These are phyloP conservation scores for Cryptops parisi DNA, from an alignment of 2,888 invertebrate genomes.

Conservation along the genomic window DNA sequence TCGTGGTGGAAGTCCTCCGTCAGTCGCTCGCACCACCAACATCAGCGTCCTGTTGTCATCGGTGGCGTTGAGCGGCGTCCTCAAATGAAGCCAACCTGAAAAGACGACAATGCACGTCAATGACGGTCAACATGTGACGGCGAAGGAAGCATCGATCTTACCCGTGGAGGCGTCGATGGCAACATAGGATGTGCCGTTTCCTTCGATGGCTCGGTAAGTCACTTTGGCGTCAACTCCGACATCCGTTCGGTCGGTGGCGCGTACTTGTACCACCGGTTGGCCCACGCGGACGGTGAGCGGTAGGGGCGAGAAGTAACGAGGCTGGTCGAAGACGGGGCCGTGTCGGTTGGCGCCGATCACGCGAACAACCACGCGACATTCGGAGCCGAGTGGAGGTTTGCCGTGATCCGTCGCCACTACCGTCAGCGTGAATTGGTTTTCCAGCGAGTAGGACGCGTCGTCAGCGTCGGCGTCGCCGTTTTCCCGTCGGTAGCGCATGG, in stretches of 20 bases:
- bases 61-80: conserved; percentile 41
- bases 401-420: conserved; percentile 90
- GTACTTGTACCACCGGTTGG: conserved; percentile 54
- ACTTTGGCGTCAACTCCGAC: conserved; percentile 81
- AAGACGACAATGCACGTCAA: not conserved
- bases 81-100: conserved; percentile 51
- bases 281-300: conserved; percentile 58
- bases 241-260: conserved; percentile 61
- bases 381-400: conserved; percentile 84
- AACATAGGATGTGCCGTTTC: conserved; percentile 64
- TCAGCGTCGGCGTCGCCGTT: too few species aligned
- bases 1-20: conserved; percentile 76
- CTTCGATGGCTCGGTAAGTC: conserved; percentile 54
- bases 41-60: conserved; percentile 35
- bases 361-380: conserved; percentile 68
- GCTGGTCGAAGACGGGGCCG: conserved; percentile 63
- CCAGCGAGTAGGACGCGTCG: conserved; percentile 54
- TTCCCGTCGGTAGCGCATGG: conserved; percentile 66
- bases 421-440: conserved; percentile 73
- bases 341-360: conserved; percentile 88
- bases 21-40: conserved; percentile 57
- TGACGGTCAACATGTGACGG: not conserved
- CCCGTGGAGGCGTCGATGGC: conserved; percentile 58
- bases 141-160: conserved; percentile 4
- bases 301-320: conserved; percentile 62